Conservation (phyloP, 2,888 invertebrate species). For the Clivina fossor region DNA sequence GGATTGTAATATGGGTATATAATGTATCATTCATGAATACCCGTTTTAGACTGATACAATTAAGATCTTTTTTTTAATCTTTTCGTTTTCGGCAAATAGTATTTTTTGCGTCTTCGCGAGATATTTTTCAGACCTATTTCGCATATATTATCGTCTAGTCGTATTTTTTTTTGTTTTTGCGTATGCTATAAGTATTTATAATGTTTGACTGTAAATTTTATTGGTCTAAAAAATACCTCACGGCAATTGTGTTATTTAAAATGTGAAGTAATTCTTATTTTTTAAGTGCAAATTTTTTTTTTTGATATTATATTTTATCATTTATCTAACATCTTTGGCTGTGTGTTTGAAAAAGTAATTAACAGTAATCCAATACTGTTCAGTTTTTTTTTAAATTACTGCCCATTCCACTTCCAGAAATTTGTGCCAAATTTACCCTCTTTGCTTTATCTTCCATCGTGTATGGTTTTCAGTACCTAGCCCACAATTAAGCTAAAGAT, state of each 20-base stretch:
- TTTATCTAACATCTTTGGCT: conserved; percentile 34
- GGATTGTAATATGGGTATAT: conserved; percentile 32
- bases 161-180: conserved; percentile 6
- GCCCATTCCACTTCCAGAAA: conserved; percentile 27
- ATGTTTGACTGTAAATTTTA: too few species aligned
- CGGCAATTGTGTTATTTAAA: too few species aligned
- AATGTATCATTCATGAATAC: conserved; percentile 24
- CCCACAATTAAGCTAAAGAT: not conserved
- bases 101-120: conserved; percentile 21
- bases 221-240: too few species aligned
- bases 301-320: conserved; percentile 28
- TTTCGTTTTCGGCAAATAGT: conserved; percentile 24
- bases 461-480: not conserved
- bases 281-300: conserved; percentile 25
- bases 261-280: too few species aligned
- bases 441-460: conserved; percentile 14
- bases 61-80: conserved; percentile 30
- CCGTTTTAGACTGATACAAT: conserved; percentile 34
- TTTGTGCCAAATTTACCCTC: conserved; percentile 28
- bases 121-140: not conserved
- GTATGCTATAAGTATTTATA: too few species aligned
- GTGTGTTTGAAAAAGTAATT: conserved; percentile 33
- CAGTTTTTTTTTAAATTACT: conserved; percentile 19
- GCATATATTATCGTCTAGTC: not conserved
- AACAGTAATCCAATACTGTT: conserved; percentile 33